These are phyloP conservation scores for Phoebastria nigripes DNA, from an alignment of 2,797 vertebrate genomes.

Conservation along the genomic window DNA sequence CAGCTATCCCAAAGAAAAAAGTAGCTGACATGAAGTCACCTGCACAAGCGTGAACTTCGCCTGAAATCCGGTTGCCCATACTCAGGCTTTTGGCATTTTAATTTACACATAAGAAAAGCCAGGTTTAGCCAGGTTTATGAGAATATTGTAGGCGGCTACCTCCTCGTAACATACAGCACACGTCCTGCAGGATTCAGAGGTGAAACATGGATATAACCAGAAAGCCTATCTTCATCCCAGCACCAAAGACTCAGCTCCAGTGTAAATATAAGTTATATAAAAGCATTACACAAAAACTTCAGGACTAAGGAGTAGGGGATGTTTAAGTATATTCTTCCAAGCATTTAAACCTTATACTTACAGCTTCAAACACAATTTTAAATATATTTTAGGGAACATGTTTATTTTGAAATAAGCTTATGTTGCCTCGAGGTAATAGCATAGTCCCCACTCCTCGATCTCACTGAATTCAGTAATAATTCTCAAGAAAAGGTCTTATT, in stretches of 20 bases:
- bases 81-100: background rate
- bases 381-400: background rate
- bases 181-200: background rate
- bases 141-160: background rate
- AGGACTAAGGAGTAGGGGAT: background rate
- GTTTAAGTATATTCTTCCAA: background rate
- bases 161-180: accelerated
- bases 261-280: accelerated
- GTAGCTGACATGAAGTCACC: accelerated
- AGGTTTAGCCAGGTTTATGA: background rate
- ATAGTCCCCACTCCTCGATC: background rate
- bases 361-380: background rate
- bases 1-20: background rate
- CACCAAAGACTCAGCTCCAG: background rate
- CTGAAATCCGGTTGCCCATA: background rate
- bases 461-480: background rate
- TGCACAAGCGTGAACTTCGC: background rate
- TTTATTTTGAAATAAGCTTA: background rate
- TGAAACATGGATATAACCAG: background rate
- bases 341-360: background rate
- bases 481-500: background rate
- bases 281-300: background rate
- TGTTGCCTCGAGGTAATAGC: background rate
- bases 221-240: background rate
- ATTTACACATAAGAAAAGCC: background rate